Evolutionary conservation across 2,888 invertebrate species (phyloP), one percentile per base, ranked within the genome.

Genomic region (Temnothorax ravouxi): DNA sequence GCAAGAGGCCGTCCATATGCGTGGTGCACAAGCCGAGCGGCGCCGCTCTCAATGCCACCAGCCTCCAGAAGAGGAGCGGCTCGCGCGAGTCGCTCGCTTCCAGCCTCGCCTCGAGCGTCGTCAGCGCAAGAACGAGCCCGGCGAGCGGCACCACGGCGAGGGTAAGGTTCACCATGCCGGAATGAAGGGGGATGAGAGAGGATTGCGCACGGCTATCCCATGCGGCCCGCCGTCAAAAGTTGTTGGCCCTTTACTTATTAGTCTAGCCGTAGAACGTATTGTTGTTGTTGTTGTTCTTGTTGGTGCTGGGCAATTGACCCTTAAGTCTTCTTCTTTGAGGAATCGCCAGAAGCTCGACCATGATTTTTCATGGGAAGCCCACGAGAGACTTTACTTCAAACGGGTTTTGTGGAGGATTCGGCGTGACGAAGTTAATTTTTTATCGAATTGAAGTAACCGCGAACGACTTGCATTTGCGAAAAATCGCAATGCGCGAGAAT

Each of bases 31-130:
- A 95, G 93, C 94, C 94, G 15, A 95, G 96, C 94, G 96, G 96
- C 4, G 96, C 97, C 74, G 96, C 96, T 88, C 96, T 96, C 91
- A 96, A 90, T 87, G 88, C 92, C 79, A 91, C 96, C 77, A 59
- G 59, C 47, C 44, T 71, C 3, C 95, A 96, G 85, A 97, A 97
- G 91, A 96, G 97, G 88, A 96, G 96, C 80, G 97, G 98, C 92
- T 99, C 99, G 15, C 97, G 97, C 92, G 98, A 98, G 94, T 99
- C 99, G 62, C 96, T 99, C 93, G 96, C 97, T 64, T 96, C 96
- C 5, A 77, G 77, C 52, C 3, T 76, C 64, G 93, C 95, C 86
- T 93, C 94, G 21, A 95, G 95, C 84, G 88, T 94, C 52, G 91
- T 93, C 61, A 94, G 94, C 95, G 96, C 95, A 95, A 97, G 97